Conservation (phyloP, 1,140 invertebrate species). For the Drosophila funebris region DNA sequence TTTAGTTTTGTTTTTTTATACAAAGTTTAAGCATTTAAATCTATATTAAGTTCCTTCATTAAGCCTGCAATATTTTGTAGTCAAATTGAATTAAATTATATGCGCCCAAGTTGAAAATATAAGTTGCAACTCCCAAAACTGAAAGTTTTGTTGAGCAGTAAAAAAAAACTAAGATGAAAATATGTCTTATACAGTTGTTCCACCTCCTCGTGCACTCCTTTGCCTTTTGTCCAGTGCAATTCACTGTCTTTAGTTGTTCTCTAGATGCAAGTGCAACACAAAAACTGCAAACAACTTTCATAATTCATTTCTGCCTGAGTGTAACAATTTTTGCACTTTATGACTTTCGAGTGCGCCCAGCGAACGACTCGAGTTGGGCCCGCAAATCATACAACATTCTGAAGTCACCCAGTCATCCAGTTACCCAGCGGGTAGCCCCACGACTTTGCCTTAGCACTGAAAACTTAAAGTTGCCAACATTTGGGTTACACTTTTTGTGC, state of each 20-base stretch:
- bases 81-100: slow-evolving; percentile 75
- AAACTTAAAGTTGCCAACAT: slow-evolving; percentile 70
- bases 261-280: slow-evolving; percentile 53
- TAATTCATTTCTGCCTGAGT: slow-evolving; percentile 81
- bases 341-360: slow-evolving; percentile 75
- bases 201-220: neutral
- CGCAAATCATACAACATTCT: slow-evolving; percentile 70
- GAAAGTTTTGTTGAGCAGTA: slow-evolving; percentile 45
- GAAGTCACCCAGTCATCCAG: slow-evolving; percentile 18
- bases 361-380: slow-evolving; percentile 44
- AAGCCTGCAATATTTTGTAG: slow-evolving; percentile 52
- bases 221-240: neutral
- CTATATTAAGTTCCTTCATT: slow-evolving; percentile 34
- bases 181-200: slow-evolving; percentile 39
- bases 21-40: slow-evolving; percentile 26
- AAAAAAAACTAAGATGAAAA: slow-evolving; percentile 23
- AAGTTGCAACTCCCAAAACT: slow-evolving; percentile 41
- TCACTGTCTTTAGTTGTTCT: slow-evolving; percentile 9
- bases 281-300: slow-evolving; percentile 70
- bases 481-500: slow-evolving; percentile 61
- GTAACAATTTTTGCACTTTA: slow-evolving; percentile 81
- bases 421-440: slow-evolving; percentile 32
- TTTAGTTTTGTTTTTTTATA: slow-evolving; percentile 10
- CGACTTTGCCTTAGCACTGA: slow-evolving; percentile 11
- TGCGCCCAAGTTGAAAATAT: slow-evolving; percentile 56